A percentile compares a stretch with the other conserved stretches of the same genome.
phyloP scores from a whole-genome alignment of 2,797 vertebrate genomes.

The Argentina silus region DNA sequence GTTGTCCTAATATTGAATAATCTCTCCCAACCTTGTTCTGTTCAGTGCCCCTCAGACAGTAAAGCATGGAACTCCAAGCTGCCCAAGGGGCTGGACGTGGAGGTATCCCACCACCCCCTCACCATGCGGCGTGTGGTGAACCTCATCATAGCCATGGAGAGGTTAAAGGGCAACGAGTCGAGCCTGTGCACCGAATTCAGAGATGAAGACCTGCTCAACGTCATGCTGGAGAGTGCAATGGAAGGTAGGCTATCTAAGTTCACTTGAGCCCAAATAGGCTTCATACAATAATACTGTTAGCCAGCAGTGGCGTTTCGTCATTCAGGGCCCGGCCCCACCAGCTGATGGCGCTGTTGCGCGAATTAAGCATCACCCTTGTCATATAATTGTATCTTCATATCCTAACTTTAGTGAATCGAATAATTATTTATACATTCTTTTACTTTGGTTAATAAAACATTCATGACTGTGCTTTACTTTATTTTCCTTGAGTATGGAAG shows the following conservation, averaged over 20 bases:
- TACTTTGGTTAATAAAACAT: no score
- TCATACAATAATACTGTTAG: not conserved
- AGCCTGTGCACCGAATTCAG: slow-evolving; percentile 39
- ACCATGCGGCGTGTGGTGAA: slow-evolving; percentile 56
- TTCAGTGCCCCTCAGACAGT: not conserved
- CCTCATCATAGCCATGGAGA: slow-evolving; percentile 67
- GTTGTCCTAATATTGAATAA: not conserved
- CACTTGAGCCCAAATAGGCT: not conserved
- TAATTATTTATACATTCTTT: no score
- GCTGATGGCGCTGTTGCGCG: no score
- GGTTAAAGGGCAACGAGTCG: slow-evolving; percentile 40
- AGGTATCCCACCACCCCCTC: slow-evolving; percentile 53
- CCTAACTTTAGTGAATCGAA: no score
- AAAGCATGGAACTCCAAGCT: slow-evolving; percentile 33
- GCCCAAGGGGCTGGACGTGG: slow-evolving; percentile 52
- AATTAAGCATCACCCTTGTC: no score
- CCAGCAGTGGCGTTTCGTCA: no score
- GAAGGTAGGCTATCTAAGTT: slow-evolving; percentile 62
- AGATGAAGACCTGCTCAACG: slow-evolving; percentile 59
- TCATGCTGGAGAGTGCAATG: slow-evolving; percentile 55
- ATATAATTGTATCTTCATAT: no score
- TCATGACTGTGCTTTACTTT: no score
- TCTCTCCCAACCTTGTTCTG: not conserved
- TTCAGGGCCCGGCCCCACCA: no score
- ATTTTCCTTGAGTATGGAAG: no score